A percentile compares a stretch with the other conserved stretches of the same genome.
These are phyloP conservation scores for Oscheius myriophilus DNA, from an alignment of 2,888 invertebrate genomes.

Conservation along the genomic window DNA sequence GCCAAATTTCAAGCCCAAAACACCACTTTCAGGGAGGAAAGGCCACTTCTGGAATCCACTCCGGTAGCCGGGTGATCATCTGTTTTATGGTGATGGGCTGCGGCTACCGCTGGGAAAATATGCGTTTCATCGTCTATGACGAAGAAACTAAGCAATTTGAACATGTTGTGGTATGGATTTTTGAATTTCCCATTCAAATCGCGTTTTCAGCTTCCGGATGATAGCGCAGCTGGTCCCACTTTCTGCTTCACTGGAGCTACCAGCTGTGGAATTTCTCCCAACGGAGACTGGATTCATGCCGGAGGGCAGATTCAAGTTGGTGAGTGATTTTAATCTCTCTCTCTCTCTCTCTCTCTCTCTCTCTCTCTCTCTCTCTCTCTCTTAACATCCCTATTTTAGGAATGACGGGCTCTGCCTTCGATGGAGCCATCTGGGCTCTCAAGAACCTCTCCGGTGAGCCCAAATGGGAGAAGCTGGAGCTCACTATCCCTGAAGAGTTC, in stretches of 20 bases:
- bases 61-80: constrained; percentile 15
- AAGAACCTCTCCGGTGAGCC: constrained; percentile 12
- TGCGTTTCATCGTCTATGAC: constrained; percentile 12
- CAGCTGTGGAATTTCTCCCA: background rate
- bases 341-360: too few species aligned
- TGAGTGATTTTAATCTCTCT: too few species aligned
- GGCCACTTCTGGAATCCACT: constrained; percentile 3
- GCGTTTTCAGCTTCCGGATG: background rate
- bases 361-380: too few species aligned
- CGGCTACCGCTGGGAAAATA: constrained; percentile 14
- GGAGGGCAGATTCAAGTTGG: background rate
- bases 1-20: too few species aligned
- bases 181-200: background rate
- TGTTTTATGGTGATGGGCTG: constrained; percentile 20
- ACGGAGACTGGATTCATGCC: constrained; percentile 21
- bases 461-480: constrained; percentile 4
- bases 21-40: constrained; percentile 4
- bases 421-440: constrained; percentile 16
- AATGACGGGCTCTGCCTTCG: too few species aligned
- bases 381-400: too few species aligned
- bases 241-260: background rate
- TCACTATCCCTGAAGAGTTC: constrained; percentile 10
- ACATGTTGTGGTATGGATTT: constrained; percentile 10
- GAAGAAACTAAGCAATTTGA: constrained; percentile 10
- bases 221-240: background rate